These are phyloP conservation scores for Actenoides lindsayi DNA, from an alignment of 2,113 vertebrate species.

Conservation along the genomic window DNA sequence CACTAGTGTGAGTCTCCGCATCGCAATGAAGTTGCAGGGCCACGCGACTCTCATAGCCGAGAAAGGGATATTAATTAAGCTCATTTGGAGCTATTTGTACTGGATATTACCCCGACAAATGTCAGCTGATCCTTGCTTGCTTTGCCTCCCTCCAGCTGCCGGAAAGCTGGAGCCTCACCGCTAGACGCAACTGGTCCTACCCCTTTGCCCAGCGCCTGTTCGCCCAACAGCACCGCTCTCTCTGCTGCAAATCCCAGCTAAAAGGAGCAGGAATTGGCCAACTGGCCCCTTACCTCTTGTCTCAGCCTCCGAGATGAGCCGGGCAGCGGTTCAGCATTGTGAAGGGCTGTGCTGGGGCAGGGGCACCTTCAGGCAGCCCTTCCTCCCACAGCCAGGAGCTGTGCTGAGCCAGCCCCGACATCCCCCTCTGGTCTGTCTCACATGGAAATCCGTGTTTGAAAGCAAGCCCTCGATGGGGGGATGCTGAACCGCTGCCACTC, in stretches of 20 bases:
- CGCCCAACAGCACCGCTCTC: not conserved
- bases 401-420: not conserved
- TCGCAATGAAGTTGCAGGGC: not conserved
- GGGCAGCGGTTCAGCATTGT: not conserved
- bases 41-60: not conserved
- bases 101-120: not conserved
- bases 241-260: not conserved
- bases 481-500: not conserved
- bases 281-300: not conserved
- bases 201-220: not conserved
- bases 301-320: not conserved
- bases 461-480: not conserved
- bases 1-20: not conserved
- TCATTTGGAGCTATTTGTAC: not conserved
- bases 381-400: not conserved
- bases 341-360: not conserved
- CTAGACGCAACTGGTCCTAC: accelerated
- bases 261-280: not conserved
- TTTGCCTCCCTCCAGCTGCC: not conserved
- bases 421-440: not conserved
- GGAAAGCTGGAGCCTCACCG: not conserved
- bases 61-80: not conserved
- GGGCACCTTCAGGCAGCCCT: not conserved
- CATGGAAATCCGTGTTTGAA: not conserved
- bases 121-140: not conserved